Evolutionary conservation across 1,140 invertebrate species (phyloP), one percentile per base, ranked within the genome.

Genomic region (Rhagoletis pomonella): DNA sequence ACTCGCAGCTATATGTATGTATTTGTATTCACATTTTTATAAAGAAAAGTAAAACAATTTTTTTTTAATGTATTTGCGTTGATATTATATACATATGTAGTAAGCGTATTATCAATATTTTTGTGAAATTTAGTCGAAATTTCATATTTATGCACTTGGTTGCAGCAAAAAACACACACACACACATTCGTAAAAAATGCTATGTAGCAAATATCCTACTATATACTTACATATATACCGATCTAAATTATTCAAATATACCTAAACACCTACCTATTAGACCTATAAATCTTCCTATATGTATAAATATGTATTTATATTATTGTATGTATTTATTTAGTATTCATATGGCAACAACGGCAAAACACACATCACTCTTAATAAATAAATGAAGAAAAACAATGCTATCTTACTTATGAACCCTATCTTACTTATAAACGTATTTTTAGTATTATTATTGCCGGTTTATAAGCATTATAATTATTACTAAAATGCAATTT

Each of bases 211-310:
- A 14, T 12, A 4, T 73, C 39, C 14, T 73, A 55, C 50, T 55
- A 55, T 55, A 55, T 55, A 55, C 50, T 44, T 12, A 39, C 42
- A 67, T 67, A 17, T 73, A 73, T 47, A 73, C 1, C 67, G 14
- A 59, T 59, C 58, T 59, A 7, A 59, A 7, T 6, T 59, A 59
- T 59, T 6, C 12, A 59, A 59, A 1, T 59, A 59, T 59, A 59
- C 58, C 12, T 59, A 59, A 7, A 59, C 12, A 62, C 60, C 17
- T 62, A 62, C 50, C 10, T 62, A 62, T 17, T 62, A 12, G 4
- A 73, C 67, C 67, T 73, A 73, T 73, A 14, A 73, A 73, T 14
- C 67, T 73, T 73, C 67, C 67, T 73, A 73, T 73, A 44, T 73
- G 67, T 73, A 62, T 19, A 14, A 7, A 67, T 7, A 59, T 85